Conservation (phyloP, 2,797 vertebrate species). For the Lutjanus argentimaculatus region DNA sequence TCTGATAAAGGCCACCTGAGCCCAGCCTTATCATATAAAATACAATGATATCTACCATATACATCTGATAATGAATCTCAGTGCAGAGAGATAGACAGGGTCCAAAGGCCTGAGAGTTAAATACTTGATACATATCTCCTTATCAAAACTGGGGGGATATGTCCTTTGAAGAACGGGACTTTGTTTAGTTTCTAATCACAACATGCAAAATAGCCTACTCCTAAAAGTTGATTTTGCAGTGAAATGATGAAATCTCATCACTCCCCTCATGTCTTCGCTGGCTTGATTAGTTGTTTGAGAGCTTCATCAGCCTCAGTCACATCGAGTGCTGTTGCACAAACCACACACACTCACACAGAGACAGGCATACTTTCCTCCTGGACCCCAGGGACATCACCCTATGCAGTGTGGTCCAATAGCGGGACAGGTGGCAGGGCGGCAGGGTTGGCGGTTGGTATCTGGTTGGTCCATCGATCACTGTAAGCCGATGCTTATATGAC, state of each 20-base stretch:
- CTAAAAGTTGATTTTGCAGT: not conserved
- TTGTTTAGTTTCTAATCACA: constrained; percentile 5
- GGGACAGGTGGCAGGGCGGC: constrained; percentile 50
- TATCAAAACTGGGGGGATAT: too few species aligned
- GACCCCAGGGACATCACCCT: constrained; percentile 53
- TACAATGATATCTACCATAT: too few species aligned
- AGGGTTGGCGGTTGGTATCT: constrained; percentile 41
- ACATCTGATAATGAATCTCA: too few species aligned
- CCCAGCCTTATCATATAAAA: too few species aligned
- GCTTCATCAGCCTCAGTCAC: constrained; percentile 4
- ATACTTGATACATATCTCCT: too few species aligned
- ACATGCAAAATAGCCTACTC: not conserved
- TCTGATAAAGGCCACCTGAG: too few species aligned
- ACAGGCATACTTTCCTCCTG: constrained; percentile 11
- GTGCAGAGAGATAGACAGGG: too few species aligned
- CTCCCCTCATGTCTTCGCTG: not conserved
- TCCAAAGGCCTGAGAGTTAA: not conserved
- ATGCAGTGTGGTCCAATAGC: constrained; percentile 53
- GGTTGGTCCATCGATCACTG: constrained; percentile 76
- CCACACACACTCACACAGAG: not conserved
- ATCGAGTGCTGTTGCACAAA: constrained; percentile 8
- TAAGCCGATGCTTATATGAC: constrained; percentile 79
- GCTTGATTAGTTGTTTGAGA: constrained; percentile 25
- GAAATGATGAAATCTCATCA: constrained; percentile 17
- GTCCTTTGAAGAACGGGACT: not conserved